Conservation (phyloP, 2,113 vertebrate species). For the Istiophorus platypterus region DNA sequence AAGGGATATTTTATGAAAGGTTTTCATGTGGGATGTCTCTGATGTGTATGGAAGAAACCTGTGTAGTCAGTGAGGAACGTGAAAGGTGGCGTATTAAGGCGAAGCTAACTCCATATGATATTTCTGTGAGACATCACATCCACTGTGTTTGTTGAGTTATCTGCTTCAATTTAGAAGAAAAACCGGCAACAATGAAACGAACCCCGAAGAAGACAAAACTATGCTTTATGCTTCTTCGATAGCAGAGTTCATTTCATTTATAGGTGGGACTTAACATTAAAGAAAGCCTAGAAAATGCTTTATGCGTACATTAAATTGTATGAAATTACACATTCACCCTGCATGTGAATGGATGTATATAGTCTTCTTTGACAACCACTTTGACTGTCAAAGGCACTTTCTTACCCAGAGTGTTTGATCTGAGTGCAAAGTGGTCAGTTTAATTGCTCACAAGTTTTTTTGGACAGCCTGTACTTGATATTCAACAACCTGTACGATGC, state of each 20-base stretch:
- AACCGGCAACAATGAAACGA: background rate
- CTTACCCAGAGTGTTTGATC: background rate
- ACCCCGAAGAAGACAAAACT: background rate
- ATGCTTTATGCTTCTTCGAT: background rate
- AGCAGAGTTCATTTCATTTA: constrained; percentile 4
- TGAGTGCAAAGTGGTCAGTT: background rate
- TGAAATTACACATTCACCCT: background rate
- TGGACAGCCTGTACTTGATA: background rate
- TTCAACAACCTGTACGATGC: background rate
- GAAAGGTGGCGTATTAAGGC: constrained; percentile 71
- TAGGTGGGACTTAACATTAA: constrained; percentile 1
- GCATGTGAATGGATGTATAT: background rate
- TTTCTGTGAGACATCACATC: constrained; percentile 1
- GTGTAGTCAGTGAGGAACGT: constrained; percentile 52
- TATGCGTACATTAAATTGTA: background rate
- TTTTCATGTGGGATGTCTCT: constrained; percentile 44
- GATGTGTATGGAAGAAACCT: constrained; percentile 43
- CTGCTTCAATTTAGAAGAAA: background rate
- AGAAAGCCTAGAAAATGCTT: constrained; percentile 8
- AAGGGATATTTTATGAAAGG: constrained; percentile 19
- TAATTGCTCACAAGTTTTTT: constrained; percentile 34
- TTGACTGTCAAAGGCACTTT: constrained; percentile 10
- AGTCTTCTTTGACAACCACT: background rate
- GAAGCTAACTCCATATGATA: constrained; percentile 54
- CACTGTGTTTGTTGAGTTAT: background rate